These are phyloP conservation scores for Haliclystus octoradiatus DNA, from an alignment of 30 jellyfish, hydroid and myxozoan species.

Conservation along the genomic window DNA sequence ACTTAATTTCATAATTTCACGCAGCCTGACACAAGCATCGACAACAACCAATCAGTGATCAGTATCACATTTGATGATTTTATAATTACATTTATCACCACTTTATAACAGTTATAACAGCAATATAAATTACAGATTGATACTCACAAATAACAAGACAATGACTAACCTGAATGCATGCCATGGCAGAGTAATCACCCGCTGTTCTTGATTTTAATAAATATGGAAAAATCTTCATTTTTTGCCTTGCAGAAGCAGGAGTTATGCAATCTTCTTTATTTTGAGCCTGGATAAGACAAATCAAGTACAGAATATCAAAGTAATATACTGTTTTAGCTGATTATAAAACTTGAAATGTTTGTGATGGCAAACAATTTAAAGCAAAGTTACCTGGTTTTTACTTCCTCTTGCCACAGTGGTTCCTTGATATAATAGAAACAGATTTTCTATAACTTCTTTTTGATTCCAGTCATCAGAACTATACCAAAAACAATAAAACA, in stretches of 20 bases:
- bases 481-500: not conserved
- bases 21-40: too few species aligned
- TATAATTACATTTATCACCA: too few species aligned
- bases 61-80: too few species aligned
- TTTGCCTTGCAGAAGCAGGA: constrained; percentile 56
- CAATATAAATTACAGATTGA: too few species aligned
- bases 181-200: constrained; percentile 48
- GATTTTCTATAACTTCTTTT: constrained; percentile 33
- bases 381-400: constrained; percentile 48
- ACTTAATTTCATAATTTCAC: too few species aligned
- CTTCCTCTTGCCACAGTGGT: constrained; percentile 74
- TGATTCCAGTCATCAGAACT: constrained; percentile 64
- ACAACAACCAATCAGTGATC: too few species aligned
- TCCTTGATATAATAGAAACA: constrained; percentile 54
- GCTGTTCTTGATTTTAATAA: constrained; percentile 58
- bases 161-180: constrained; percentile 51
- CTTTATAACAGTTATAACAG: too few species aligned
- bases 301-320: too few species aligned
- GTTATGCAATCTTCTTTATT: constrained; percentile 37
- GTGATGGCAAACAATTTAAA: too few species aligned
- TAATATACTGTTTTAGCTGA: too few species aligned
- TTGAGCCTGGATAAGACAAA: constrained; percentile 27
- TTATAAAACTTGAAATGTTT: too few species aligned
- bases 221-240: constrained; percentile 83
- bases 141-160: not conserved